A percentile compares a stretch with the other conserved stretches of the same genome.
These are phyloP conservation scores for Microchrysa polita DNA, from an alignment of 2,888 invertebrate species.

Conservation along the genomic window DNA sequence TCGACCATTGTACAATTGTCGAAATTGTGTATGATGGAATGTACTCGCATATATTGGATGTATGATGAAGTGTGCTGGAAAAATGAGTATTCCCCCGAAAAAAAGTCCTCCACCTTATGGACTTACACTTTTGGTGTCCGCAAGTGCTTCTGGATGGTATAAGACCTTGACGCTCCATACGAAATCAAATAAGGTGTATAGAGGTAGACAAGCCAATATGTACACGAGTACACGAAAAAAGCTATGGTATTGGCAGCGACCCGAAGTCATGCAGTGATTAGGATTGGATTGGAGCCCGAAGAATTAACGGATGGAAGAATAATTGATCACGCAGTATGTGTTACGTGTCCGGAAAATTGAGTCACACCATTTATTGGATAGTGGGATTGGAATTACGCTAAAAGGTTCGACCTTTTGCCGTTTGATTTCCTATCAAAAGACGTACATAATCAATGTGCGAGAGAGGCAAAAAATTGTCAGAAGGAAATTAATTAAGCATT, in stretches of 20 bases:
- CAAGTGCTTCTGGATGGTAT: background rate
- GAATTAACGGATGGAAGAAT: constrained; percentile 43
- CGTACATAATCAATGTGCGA: background rate
- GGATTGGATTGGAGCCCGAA: constrained; percentile 28
- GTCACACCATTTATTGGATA: constrained; percentile 38
- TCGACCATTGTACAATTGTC: constrained; percentile 22
- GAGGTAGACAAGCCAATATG: background rate
- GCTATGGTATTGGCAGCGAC: background rate
- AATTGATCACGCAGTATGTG: constrained; percentile 44
- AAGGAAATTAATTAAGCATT: constrained; percentile 39
- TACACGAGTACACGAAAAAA: background rate
- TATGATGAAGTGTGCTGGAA: constrained; percentile 11
- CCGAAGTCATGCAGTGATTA: constrained; percentile 41
- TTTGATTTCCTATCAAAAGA: constrained; percentile 21
- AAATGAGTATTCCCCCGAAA: constrained; percentile 8
- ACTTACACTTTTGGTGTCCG: background rate
- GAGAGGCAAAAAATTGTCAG: background rate
- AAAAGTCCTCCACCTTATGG: constrained; percentile 18
- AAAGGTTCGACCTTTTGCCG: constrained; percentile 35
- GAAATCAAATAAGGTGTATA: background rate
- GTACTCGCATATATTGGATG: no score
- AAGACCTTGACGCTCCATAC: background rate
- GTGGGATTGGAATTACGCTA: constrained; percentile 24
- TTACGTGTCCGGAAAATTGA: constrained; percentile 42
- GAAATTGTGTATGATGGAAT: constrained; percentile 4